These are phyloP conservation scores for Nettapus auritus DNA, from an alignment of 2,113 vertebrate genomes.

Conservation along the genomic window DNA sequence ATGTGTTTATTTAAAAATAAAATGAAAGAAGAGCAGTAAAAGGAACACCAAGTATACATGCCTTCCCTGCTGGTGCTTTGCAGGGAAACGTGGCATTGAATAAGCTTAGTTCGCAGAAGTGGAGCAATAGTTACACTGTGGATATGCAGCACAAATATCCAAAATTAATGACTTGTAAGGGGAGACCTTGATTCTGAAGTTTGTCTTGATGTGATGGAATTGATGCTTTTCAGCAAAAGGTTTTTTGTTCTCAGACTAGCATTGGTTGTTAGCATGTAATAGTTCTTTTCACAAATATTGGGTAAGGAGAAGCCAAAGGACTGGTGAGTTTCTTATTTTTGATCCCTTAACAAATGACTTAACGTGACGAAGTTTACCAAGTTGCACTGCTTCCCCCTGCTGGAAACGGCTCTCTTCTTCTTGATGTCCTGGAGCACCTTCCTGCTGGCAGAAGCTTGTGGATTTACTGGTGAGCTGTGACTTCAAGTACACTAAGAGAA, in stretches of 20 bases:
- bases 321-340: background rate
- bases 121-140: background rate
- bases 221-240: background rate
- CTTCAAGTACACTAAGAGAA: background rate
- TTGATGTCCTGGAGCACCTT: conserved; percentile 99
- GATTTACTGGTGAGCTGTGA: conserved; percentile 90
- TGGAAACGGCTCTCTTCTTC: conserved; percentile 98
- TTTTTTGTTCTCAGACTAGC: background rate
- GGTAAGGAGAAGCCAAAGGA: background rate
- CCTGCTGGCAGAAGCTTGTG: conserved; percentile 95
- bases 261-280: background rate
- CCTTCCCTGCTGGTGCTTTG: background rate
- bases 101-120: background rate
- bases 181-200: background rate
- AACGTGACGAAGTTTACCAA: conserved; percentile 99
- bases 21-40: background rate
- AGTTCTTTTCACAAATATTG: background rate
- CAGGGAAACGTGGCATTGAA: background rate
- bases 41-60: background rate
- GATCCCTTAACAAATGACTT: conserved; percentile 79
- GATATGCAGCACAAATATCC: background rate
- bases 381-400: conserved; percentile 95
- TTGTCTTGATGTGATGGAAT: background rate
- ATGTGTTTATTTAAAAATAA: background rate
- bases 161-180: background rate